Base-by-base conservation (phyloP, 2,113 vertebrate genomes). In the Callipepla squamata region DNA sequence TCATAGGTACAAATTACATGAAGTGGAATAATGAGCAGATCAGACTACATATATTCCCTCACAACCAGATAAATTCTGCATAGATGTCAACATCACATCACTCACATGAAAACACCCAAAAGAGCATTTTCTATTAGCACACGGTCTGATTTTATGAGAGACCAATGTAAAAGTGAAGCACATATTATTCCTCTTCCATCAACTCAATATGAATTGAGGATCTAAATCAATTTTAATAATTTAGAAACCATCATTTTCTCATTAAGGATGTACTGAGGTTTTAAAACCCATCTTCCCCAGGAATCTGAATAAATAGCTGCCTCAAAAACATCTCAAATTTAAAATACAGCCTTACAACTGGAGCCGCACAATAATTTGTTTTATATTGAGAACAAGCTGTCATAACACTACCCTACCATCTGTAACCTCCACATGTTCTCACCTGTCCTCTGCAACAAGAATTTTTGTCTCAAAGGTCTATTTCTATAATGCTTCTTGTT, bases 391-490 rank as follows among this genome's bases (percentile, higher is more conserved):
- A 92, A 85, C 63, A 89, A 92, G 57, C 65, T 82, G 89, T 77
- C 85, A 74, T 70, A 94, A 94, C 61, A 90, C 38, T 44, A 47
- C 62, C 67, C 51, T 34, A 57, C 75, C 20, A 87, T 55, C 95
- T 62, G 47, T 70, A 95, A 80, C 72, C 70, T 86, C 95, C 80
- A 32, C 25, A 1, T 48, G 32, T 82, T 96, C 87, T 95, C 93
- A 97, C 95, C 94, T 95, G 94, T 62, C 93, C 50, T 61, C 66
- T 69, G 58, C 67, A 94, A 97, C 83, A 93, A 95, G 73, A 89
- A 73, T 32, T 40, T 97, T 95, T 96, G 93, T 96, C 80, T 84
- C 53, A 95, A 90, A 62, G 50, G 62, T 13, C 25, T 75, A 69
- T 80, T 95, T 96, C 80, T 47, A 44, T 80, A 80, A 76, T 66